A percentile compares a stretch with the other conserved stretches of the same genome.
Evolutionary conservation across 1,140 invertebrate genomes (phyloP).

Genomic region (Drosophila bocqueti): DNA sequence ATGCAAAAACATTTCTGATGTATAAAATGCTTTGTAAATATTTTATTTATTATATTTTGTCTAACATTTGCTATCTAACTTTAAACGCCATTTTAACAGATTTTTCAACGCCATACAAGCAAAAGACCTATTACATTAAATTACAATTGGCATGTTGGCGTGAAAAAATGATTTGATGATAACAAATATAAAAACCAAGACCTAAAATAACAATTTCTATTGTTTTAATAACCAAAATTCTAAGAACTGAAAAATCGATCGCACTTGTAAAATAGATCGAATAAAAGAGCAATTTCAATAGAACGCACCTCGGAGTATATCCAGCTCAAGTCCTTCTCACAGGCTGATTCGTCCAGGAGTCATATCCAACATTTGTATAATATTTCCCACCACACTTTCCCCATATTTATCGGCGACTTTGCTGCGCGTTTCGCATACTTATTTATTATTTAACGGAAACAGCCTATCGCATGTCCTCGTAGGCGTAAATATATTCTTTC

Average conservation of each 20-base stretch:
- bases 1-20: too few species aligned
- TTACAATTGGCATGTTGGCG: too few species aligned
- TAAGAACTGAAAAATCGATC: not conserved
- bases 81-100: too few species aligned
- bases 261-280: too few species aligned
- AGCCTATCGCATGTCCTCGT: conserved; percentile 6
- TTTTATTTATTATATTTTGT: too few species aligned
- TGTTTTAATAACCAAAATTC: not conserved
- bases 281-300: not conserved
- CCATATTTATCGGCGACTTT: not conserved
- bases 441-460: conserved; percentile 9
- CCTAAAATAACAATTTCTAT: not conserved
- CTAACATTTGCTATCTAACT: too few species aligned
- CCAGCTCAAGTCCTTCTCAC: not conserved
- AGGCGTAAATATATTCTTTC: not conserved
- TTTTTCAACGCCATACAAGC: too few species aligned
- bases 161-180: too few species aligned
- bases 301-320: not conserved
- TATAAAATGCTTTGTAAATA: too few species aligned
- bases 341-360: not conserved
- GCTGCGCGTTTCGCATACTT: conserved; percentile 9
- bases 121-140: too few species aligned
- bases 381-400: conserved; percentile 2
- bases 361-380: not conserved
- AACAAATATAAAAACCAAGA: too few species aligned